These are phyloP conservation scores for Diadophis punctatus DNA, from an alignment of 2,113 vertebrate genomes.

Conservation along the genomic window DNA sequence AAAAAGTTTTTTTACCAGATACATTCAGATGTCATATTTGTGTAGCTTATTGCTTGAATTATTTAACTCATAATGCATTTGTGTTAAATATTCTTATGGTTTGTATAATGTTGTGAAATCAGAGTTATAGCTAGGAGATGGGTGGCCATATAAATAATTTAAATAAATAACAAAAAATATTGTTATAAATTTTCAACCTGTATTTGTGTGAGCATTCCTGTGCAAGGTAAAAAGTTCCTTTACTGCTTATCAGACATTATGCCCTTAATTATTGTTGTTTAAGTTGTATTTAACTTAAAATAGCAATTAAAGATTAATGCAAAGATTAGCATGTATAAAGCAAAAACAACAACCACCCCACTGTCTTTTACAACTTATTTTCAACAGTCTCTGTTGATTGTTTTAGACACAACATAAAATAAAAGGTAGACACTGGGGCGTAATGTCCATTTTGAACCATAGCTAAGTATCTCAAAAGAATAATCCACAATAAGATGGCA, in stretches of 20 bases:
- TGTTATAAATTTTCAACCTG: not conserved
- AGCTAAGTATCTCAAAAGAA: not conserved
- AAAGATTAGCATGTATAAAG: not conserved
- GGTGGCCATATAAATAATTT: not conserved
- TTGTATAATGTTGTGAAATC: not conserved
- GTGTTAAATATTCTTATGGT: not conserved
- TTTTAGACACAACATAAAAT: not conserved
- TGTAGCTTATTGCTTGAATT: not conserved
- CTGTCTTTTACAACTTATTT: not conserved
- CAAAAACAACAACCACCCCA: not conserved
- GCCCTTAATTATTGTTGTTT: not conserved
- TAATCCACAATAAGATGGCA: not conserved
- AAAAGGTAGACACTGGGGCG: not conserved
- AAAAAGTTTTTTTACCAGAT: not conserved
- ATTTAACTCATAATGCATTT: not conserved
- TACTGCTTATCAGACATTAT: not conserved
- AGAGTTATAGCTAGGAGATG: not conserved
- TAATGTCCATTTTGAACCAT: not conserved
- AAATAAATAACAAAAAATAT: not conserved
- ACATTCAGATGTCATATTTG: not conserved
- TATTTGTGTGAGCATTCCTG: not conserved
- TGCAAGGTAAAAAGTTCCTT: not conserved
- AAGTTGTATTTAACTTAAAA: not conserved
- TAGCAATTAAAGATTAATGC: not conserved
- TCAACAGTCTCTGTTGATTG: not conserved